Base-by-base conservation (phyloP, 35 echinoderm and acorn worm genomes). In the Ophioderma brevispina region DNA sequence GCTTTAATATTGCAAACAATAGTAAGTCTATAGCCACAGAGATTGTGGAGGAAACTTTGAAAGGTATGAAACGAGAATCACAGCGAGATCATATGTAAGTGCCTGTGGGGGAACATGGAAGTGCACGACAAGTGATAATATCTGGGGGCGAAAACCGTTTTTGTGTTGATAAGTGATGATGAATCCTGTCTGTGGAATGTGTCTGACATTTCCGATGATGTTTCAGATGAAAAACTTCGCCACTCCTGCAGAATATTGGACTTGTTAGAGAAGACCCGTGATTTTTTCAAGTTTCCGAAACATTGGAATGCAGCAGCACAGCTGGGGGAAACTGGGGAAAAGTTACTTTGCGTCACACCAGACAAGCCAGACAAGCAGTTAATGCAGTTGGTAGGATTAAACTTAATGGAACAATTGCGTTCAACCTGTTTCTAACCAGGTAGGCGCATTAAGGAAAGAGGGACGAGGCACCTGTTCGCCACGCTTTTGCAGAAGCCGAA, bases 111-210 rank as follows among this genome's bases (percentile, higher is more conserved):
- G 38, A 49, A 36, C 81, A 40, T 8, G 78, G 78, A 36, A 77
- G 78, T 70, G 87, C 81, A 19, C n/a, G 87, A 19, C 87, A 89
- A 63, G 87, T 89, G 0, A n/a, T 89, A 18, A 46, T n/a, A 59
- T 21, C 37, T 30, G 39, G 87, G 87, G 32, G 87, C 32, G 18
- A 42, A 81, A 75, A 80, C 87, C 78, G 79, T 37, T 36, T 89
- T 70, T 55, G 79, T 89, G 31, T 81, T 89, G 78, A 81, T 89
- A 78, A 25, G n/a, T 70, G 40, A 77, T n/a, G 64, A 89, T 17
- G 87, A 89, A 59, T 89, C 37, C 37, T 64, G 64, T 42, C n/a
- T 1, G 39, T 89, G 10, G 87, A 89, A 37, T n/a, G 78, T n/a
- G 6, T 64, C 31, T 40, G 32, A 37, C 23, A 49, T 89, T 55